phyloP scores from a whole-genome alignment of 2,888 invertebrate genomes.

The Heliconius charithonia region DNA sequence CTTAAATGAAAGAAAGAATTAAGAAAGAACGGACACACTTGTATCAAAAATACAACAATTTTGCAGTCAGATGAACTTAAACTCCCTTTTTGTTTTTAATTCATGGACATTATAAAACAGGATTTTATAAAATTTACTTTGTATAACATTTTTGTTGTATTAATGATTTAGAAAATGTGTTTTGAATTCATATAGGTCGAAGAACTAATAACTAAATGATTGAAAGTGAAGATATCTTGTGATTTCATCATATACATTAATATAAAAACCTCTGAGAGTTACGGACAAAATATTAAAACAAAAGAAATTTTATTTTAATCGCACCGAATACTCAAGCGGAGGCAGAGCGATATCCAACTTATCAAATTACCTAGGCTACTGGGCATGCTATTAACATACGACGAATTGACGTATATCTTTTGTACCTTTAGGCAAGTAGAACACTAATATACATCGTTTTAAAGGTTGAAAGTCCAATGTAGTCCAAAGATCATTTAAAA shows the following conservation, averaged over 20 bases:
- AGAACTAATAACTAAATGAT: slow-evolving; percentile 1
- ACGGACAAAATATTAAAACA: slow-evolving; percentile 69
- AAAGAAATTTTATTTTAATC: slow-evolving; percentile 79
- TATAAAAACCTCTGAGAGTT: slow-evolving; percentile 42
- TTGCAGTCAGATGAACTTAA: background rate
- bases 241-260: slow-evolving; percentile 14
- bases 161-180: background rate
- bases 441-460: background rate
- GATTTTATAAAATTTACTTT: too few species aligned
- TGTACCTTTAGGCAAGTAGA: slow-evolving; percentile 37
- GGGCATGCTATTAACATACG: slow-evolving; percentile 63
- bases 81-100: too few species aligned
- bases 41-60: background rate
- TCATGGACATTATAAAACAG: too few species aligned
- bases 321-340: slow-evolving; percentile 78
- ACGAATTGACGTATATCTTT: slow-evolving; percentile 55
- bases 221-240: slow-evolving; percentile 21
- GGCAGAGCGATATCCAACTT: slow-evolving; percentile 80
- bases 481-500: slow-evolving; percentile 56
- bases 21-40: background rate
- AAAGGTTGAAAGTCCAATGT: slow-evolving; percentile 45
- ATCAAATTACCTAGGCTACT: slow-evolving; percentile 84
- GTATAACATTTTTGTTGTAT: too few species aligned
- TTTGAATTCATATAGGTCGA: background rate
- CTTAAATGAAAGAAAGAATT: background rate